These are phyloP conservation scores for Branchellion lobata DNA, from an alignment of 2,888 invertebrate genomes.

Conservation along the genomic window DNA sequence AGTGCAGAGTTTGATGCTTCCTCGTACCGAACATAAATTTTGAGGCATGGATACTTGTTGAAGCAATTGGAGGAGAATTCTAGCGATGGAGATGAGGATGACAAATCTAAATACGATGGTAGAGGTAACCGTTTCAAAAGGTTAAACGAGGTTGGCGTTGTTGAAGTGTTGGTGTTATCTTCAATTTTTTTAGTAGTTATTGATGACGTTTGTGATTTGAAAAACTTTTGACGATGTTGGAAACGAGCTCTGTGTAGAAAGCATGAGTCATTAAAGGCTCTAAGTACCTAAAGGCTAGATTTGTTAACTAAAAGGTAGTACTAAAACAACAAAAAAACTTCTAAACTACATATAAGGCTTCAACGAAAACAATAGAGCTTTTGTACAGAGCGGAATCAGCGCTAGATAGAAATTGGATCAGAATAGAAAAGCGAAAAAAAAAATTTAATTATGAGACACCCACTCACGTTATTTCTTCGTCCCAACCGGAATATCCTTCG, in stretches of 20 bases:
- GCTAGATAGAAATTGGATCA: no score
- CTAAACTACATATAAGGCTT: no score
- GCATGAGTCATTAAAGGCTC: no score
- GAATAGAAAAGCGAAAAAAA: no score
- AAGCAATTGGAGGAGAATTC: slow-evolving; percentile 12
- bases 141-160: neutral
- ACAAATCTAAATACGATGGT: neutral
- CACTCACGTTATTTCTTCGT: slow-evolving; percentile 14
- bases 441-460: no score
- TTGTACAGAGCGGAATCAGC: no score
- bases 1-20: neutral
- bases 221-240: no score
- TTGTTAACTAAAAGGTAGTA: no score
- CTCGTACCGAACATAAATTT: slow-evolving; percentile 32
- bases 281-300: no score
- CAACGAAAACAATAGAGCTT: no score
- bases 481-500: slow-evolving; percentile 45
- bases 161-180: neutral
- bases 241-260: no score
- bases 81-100: neutral
- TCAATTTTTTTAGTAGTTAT: neutral
- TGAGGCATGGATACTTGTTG: slow-evolving; percentile 44
- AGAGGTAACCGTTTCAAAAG: neutral
- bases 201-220: neutral
- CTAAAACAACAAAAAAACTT: no score